These are phyloP conservation scores for Planococcus citri DNA, from an alignment of 1,140 invertebrate species.

Conservation along the genomic window DNA sequence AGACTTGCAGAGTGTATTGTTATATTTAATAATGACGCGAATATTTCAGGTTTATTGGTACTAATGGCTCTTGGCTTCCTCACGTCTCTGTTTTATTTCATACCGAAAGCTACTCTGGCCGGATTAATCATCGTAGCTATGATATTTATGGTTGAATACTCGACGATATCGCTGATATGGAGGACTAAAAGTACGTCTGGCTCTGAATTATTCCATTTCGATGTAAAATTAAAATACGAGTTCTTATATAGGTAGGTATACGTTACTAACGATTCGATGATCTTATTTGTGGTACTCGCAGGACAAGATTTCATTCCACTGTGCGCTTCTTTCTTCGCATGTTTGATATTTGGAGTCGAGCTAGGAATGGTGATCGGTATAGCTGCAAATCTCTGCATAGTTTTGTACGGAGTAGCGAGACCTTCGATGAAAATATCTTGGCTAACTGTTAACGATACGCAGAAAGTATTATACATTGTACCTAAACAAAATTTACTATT, in stretches of 20 bases:
- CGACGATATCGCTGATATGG: conserved; percentile 63
- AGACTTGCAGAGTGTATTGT: no score
- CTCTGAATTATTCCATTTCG: neutral
- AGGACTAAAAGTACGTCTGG: conserved; percentile 58
- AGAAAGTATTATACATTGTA: conserved; percentile 36
- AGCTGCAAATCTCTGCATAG: conserved; percentile 46
- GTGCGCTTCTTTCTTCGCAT: conserved; percentile 46
- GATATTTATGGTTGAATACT: conserved; percentile 65
- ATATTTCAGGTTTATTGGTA: conserved; percentile 44
- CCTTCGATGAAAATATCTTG: conserved; percentile 41
- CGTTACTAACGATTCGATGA: neutral
- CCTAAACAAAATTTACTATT: conserved; percentile 50
- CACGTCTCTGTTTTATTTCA: conserved; percentile 58
- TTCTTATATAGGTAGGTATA: no score
- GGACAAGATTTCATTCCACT: conserved; percentile 51
- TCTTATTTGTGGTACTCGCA: conserved; percentile 30
- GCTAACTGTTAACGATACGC: conserved; percentile 31
- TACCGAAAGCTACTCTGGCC: conserved; percentile 63
- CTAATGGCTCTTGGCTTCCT: conserved; percentile 55
- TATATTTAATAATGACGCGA: no score
- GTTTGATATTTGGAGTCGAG: conserved; percentile 49
- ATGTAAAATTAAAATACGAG: neutral
- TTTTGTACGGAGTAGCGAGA: conserved; percentile 52
- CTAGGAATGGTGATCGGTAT: conserved; percentile 61
- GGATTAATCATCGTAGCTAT: conserved; percentile 66